Conservation (phyloP, 1,140 invertebrate genomes). For the Goniozus legneri region DNA sequence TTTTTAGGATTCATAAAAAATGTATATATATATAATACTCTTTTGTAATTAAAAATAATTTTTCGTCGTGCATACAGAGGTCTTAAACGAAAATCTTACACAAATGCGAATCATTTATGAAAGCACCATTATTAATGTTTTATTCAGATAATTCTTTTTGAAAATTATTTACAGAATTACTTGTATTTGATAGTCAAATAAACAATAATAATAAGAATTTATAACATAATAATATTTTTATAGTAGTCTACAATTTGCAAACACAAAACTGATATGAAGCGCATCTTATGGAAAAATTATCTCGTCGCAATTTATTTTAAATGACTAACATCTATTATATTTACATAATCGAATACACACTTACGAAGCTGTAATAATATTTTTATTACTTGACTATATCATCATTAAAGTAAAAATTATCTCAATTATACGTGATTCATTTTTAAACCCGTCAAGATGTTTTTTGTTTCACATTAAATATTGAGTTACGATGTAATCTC, state of each 20-base stretch:
- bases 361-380: constrained; percentile 22
- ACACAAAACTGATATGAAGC: constrained; percentile 35
- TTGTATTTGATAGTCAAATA: constrained; percentile 37
- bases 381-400: not conserved
- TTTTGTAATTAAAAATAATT: constrained; percentile 8
- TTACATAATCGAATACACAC: constrained; percentile 27
- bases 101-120: constrained; percentile 26
- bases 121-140: constrained; percentile 48
- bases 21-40: constrained; percentile 5
- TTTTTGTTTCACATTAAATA: too few species aligned
- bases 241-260: constrained; percentile 29
- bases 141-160: constrained; percentile 39
- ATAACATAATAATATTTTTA: too few species aligned
- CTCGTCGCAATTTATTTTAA: constrained; percentile 10
- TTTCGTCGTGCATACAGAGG: constrained; percentile 10
- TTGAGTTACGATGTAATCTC: too few species aligned
- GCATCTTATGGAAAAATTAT: constrained; percentile 28
- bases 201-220: constrained; percentile 41
- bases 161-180: constrained; percentile 42
- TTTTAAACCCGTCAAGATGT: too few species aligned
- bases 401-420: not conserved
- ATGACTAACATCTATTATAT: constrained; percentile 23
- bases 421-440: too few species aligned
- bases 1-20: not conserved
- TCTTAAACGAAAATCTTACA: constrained; percentile 12